Base-by-base conservation (phyloP, 2,888 invertebrate genomes). In the Julus scanicus region DNA sequence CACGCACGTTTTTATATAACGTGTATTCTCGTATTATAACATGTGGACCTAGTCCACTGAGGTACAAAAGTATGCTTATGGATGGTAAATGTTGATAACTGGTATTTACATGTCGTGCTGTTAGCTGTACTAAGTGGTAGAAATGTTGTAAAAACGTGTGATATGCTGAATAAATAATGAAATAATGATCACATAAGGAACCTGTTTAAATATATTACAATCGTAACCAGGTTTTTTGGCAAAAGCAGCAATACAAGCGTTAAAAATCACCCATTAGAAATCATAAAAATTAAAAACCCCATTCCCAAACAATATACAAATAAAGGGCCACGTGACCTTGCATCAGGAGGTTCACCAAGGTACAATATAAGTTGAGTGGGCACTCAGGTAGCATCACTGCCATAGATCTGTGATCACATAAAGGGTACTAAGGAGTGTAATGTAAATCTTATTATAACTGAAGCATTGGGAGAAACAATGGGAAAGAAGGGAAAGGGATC, bases 151-250 rank as follows among this genome's bases (percentile, higher is more conserved):
- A 63, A 63, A 63, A 44, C 44, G 3, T 11, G 71, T 71, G 71
- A 71, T 71, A 71, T 71, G 71, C 71, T 71, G 71, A 20, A 71
- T 71, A n/a, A 71, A 71, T 71, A n/a, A n/a, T n/a, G n/a, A n/a
- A n/a, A n/a, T 29, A 71, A 8, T n/a, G 8, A 29, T 29, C 8
- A 63, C 6, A 71, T 29, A 17, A 63, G 63, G n/a, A 63, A 63
- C 63, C 17, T 63, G 63, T 2, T n/a, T 2, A 63, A 63, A 63
- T 3, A 5, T 13, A 53, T 11, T 5, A 63, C 20, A 71, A 71
- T 71, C 6, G 8, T 4, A n/a, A 63, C 5, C 5, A n/a, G 17
- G 11, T 63, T 71, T 71, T 71, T 71, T 71, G 71, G 71, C 29
- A 71, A 20, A 71, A 71, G 71, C 71, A 20, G 13, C 63, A n/a